These are phyloP conservation scores for Aplysia californica DNA, from an alignment of 1,140 invertebrate species.

Conservation along the genomic window DNA sequence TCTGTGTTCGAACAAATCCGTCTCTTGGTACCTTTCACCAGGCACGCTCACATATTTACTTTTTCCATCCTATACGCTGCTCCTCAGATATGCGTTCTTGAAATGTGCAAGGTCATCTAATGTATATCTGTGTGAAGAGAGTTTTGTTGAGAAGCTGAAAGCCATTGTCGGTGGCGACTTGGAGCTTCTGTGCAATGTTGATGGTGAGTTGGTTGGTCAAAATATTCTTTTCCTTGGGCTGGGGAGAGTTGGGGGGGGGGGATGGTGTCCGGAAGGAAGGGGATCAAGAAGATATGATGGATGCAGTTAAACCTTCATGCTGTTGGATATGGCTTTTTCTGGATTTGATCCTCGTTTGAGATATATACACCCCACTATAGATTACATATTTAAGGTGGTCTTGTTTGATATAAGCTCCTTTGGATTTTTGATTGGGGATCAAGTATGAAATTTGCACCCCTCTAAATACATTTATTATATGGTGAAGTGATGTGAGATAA, in stretches of 20 bases:
- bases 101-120: constrained; percentile 32
- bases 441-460: no score
- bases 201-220: constrained; percentile 31
- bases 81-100: constrained; percentile 43
- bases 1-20: background rate
- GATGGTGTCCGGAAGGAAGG: no score
- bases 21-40: background rate
- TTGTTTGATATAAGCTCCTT: no score
- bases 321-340: background rate
- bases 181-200: constrained; percentile 27
- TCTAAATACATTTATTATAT: no score
- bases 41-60: background rate
- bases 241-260: no score
- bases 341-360: background rate
- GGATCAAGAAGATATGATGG: no score
- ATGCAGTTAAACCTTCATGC: background rate
- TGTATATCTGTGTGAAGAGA: constrained; percentile 54
- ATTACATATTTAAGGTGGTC: no score
- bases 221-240: background rate
- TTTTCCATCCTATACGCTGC: constrained; percentile 2
- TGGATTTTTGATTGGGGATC: no score
- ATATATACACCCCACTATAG: no score
- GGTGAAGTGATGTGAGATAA: no score
- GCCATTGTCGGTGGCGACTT: constrained; percentile 25
- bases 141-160: constrained; percentile 42